These are phyloP conservation scores for Drosophila equinoxialis DNA, from an alignment of 1,140 invertebrate genomes.

Conservation along the genomic window DNA sequence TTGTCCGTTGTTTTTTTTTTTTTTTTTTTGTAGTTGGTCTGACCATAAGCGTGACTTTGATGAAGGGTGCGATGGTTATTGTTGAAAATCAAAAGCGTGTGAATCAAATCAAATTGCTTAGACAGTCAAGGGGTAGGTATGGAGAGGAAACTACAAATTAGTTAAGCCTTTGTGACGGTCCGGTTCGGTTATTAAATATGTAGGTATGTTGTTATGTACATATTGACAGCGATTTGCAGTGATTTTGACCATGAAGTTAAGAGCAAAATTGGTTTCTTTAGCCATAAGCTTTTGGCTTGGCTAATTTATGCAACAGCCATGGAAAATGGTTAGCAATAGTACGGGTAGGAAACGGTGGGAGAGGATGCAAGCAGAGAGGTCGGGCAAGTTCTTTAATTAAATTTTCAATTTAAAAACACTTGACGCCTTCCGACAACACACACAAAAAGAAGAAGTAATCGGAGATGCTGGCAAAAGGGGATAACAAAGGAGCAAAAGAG, in stretches of 20 bases:
- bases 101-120: slow-evolving; percentile 57
- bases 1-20: slow-evolving; percentile 19
- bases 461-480: too few species aligned
- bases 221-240: slow-evolving; percentile 75
- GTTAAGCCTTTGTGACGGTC: slow-evolving; percentile 63
- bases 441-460: not conserved
- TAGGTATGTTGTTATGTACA: slow-evolving; percentile 27
- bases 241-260: slow-evolving; percentile 70
- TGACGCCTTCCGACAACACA: slow-evolving; percentile 36
- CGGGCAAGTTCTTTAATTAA: slow-evolving; percentile 70
- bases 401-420: slow-evolving; percentile 72
- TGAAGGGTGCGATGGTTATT: slow-evolving; percentile 57
- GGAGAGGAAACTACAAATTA: slow-evolving; percentile 49
- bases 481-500: not conserved
- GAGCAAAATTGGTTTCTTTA: slow-evolving; percentile 44
- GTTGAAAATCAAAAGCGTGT: slow-evolving; percentile 74
- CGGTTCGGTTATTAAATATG: slow-evolving; percentile 40
- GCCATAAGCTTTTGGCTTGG: slow-evolving; percentile 71
- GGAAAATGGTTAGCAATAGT: slow-evolving; percentile 6
- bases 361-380: not conserved
- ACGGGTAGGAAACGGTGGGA: too few species aligned
- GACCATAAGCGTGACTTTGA: slow-evolving; percentile 51
- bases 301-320: slow-evolving; percentile 57
- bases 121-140: not conserved
- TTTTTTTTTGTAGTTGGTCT: not conserved